phyloP scores from a whole-genome alignment of 2,888 invertebrate genomes.

The Cheilosia variabilis region DNA sequence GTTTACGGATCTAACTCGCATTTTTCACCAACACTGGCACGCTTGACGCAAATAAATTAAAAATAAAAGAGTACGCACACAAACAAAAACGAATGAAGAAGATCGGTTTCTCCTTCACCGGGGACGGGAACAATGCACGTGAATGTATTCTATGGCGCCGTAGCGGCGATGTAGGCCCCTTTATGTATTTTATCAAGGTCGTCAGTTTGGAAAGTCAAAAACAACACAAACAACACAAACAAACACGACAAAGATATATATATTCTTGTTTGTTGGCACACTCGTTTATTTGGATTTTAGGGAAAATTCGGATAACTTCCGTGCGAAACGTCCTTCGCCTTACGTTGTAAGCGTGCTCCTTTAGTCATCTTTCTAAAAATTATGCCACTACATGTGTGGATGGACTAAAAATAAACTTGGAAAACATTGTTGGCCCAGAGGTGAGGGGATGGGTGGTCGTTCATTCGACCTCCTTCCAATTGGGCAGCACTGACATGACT shows the following conservation, averaged over 20 bases:
- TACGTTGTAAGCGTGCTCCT: slow-evolving; percentile 24
- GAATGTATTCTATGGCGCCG: slow-evolving; percentile 50
- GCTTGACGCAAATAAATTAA: slow-evolving; percentile 47
- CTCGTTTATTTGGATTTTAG: slow-evolving; percentile 17
- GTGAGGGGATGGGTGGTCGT: background rate
- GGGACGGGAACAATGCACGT: slow-evolving; percentile 24
- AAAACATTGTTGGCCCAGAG: background rate
- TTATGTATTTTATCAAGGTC: slow-evolving; percentile 52
- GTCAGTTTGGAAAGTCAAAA: slow-evolving; percentile 23
- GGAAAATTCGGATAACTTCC: slow-evolving; percentile 38
- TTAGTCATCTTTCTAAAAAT: slow-evolving; percentile 50
- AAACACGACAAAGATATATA: background rate
- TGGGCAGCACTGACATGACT: background rate
- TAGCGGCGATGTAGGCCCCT: background rate
- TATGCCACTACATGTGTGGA: background rate
- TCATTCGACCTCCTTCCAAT: slow-evolving; percentile 32
- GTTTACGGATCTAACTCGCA: slow-evolving; percentile 12
- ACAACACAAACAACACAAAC: slow-evolving; percentile 30
- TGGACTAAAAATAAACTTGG: slow-evolving; percentile 42
- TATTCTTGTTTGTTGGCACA: slow-evolving; percentile 10
- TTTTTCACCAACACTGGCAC: background rate
- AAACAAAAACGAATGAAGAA: background rate
- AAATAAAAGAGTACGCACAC: slow-evolving; percentile 27
- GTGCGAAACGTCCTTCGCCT: slow-evolving; percentile 32
- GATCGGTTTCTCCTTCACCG: slow-evolving; percentile 10